These are phyloP conservation scores for Apamea monoglypha DNA, from an alignment of 2,888 invertebrate species.

Conservation along the genomic window DNA sequence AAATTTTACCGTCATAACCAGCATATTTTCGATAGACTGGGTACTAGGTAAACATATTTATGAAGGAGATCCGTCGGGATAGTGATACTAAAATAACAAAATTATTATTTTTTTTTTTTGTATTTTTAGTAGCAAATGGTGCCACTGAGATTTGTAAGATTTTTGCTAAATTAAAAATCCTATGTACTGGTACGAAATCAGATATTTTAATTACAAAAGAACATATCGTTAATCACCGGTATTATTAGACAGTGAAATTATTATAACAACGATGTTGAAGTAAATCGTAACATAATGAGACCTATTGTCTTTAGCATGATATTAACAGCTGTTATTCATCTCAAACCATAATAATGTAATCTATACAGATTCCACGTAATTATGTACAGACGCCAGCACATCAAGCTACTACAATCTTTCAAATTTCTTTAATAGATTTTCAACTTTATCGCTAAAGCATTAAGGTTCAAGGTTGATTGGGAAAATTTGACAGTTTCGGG, in stretches of 20 bases:
- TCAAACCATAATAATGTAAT: slow-evolving; percentile 5
- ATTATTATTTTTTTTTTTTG: background rate
- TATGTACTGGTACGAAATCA: background rate
- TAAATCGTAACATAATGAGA: background rate
- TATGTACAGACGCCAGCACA: no score
- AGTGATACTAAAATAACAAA: background rate
- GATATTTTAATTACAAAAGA: background rate
- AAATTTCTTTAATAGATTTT: no score
- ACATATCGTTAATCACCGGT: background rate
- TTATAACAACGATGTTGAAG: background rate
- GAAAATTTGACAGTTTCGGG: no score
- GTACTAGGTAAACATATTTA: background rate
- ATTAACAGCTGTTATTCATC: background rate
- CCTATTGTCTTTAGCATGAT: background rate
- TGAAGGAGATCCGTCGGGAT: background rate
- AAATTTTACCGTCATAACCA: background rate
- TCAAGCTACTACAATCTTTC: no score
- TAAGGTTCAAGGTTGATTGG: no score
- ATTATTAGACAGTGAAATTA: background rate
- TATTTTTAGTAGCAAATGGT: background rate
- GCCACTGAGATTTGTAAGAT: background rate
- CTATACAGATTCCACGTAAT: background rate
- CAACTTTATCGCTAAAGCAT: no score
- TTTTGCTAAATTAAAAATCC: background rate
- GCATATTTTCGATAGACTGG: background rate